A percentile compares a stretch with the other conserved stretches of the same genome.
These are phyloP conservation scores for Oxycera nigricornis DNA, from an alignment of 2,888 invertebrate species.

Conservation along the genomic window DNA sequence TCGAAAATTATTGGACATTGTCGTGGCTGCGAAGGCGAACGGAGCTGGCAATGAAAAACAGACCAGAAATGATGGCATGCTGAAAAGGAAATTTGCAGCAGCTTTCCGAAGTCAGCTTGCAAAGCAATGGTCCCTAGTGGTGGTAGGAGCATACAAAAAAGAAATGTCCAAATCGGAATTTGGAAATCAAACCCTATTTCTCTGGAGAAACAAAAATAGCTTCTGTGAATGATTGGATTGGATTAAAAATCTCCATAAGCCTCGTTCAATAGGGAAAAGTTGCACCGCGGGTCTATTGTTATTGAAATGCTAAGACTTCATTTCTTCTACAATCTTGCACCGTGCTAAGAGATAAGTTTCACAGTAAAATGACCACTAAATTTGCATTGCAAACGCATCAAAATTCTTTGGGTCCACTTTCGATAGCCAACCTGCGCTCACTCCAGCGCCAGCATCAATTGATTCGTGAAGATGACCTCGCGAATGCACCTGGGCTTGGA, in stretches of 20 bases:
- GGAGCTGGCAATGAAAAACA: not conserved
- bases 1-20: constrained; percentile 25
- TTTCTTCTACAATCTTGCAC: too few species aligned
- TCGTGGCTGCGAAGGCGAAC: not conserved
- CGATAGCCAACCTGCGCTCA: not conserved
- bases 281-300: too few species aligned
- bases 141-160: too few species aligned
- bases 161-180: too few species aligned
- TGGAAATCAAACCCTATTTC: too few species aligned
- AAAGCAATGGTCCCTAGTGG: not conserved
- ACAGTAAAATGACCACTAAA: not conserved
- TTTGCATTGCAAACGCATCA: not conserved
- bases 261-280: too few species aligned
- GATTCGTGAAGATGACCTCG: not conserved
- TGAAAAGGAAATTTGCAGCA: not conserved
- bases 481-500: not conserved
- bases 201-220: too few species aligned
- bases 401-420: not conserved
- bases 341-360: not conserved
- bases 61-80: not conserved
- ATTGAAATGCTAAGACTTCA: too few species aligned
- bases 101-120: not conserved
- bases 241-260: too few species aligned
- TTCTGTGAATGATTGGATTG: too few species aligned
- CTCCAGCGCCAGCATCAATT: not conserved